These are phyloP conservation scores for Alcis repandata DNA, from an alignment of 2,888 invertebrate species.

Conservation along the genomic window DNA sequence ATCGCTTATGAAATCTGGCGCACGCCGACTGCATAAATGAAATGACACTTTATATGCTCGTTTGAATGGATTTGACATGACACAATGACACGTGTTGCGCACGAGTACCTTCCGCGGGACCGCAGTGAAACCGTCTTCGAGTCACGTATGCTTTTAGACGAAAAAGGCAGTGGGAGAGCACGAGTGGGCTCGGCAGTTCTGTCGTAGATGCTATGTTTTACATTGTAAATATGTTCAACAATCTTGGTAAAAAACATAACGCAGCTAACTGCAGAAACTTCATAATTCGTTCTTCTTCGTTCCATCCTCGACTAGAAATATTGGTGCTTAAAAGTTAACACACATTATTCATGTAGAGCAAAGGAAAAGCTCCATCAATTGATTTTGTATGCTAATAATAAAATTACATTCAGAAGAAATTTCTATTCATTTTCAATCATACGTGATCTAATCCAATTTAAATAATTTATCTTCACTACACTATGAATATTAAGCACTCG, in stretches of 20 bases:
- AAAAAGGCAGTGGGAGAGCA: constrained; percentile 34
- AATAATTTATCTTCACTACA: neutral
- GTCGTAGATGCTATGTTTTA: neutral
- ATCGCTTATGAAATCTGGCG: constrained; percentile 86
- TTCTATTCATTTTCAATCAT: neutral
- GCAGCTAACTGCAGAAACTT: neutral
- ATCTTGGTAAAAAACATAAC: neutral
- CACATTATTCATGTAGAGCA: neutral
- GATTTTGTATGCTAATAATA: neutral
- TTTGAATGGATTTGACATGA: constrained; percentile 62
- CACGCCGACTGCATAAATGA: constrained; percentile 80
- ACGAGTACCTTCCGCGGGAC: constrained; percentile 36
- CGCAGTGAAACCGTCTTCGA: constrained; percentile 37
- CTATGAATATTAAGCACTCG: neutral
- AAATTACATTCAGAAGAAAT: neutral
- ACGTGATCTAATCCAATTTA: neutral
- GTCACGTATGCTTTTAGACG: constrained; percentile 42
- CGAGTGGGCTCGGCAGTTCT: constrained; percentile 9
- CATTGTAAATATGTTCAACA: neutral
- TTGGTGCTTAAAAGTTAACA: neutral
- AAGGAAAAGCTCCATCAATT: neutral
- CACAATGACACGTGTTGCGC: constrained; percentile 45
- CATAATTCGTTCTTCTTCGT: neutral
- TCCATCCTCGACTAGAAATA: neutral
- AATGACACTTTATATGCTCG: constrained; percentile 72